Base-by-base conservation (phyloP, 2,888 invertebrate species). In the Copidosoma aretas region DNA sequence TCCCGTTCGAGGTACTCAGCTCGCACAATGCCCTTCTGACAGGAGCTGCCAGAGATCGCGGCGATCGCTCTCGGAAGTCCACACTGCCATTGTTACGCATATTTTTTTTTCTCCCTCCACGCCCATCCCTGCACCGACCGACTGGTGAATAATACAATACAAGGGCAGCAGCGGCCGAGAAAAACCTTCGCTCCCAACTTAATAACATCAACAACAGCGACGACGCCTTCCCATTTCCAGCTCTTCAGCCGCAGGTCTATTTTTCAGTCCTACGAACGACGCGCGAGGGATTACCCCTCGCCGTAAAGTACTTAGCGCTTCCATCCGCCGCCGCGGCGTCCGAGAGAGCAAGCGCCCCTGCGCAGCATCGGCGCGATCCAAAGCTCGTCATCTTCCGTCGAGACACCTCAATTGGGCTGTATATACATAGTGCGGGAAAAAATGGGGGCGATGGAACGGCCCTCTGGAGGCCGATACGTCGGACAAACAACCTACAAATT, bases 401-500 rank as follows among this genome's bases (percentile, higher is more conserved):
- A 32, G n/a, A n/a, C n/a, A n/a, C n/a, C n/a, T n/a, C n/a, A n/a
- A n/a, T n/a, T n/a, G n/a, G n/a, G n/a, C n/a, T n/a, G n/a, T n/a
- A n/a, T n/a, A n/a, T n/a, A n/a, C 32, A 32, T 8, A 32, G 8
- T 32, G 32, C 32, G 32, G 32, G 32, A 3, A 32, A 32, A 32
- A 32, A 32, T 58, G 17, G 10, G 22, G 14, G 49, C n/a, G 24
- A n/a, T 46, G 43, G 8, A 41, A 22, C 17, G 73, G 73, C 72
- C 69, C 77, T 74, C 75, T 68, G 65, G 75, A 74, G 76, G 75
- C 62, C 75, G 74, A 76, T 75, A 73, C 73, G 70, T 66, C 73
- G 61, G 68, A 74, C 76, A 75, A 76, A 76, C 75, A 74, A 72
- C 71, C 74, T 73, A 74, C 75, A 76, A 77, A 77, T 76, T 77